Percentiles rank a stretch among this genome's conserved stretches.
Evolutionary conservation across 2,888 invertebrate species (phyloP).

Genomic region (Merodon equestris): DNA sequence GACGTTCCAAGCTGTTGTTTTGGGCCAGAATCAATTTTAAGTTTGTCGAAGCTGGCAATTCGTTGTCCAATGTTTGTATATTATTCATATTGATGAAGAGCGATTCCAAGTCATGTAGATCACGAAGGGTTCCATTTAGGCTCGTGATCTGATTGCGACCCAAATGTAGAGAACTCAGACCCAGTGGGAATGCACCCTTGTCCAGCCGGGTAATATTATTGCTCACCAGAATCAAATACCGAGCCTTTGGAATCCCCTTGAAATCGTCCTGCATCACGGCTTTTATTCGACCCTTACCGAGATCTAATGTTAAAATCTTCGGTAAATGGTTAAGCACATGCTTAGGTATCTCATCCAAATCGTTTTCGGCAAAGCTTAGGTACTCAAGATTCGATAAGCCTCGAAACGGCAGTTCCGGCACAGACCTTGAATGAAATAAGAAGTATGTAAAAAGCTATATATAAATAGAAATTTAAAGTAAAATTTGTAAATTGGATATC

Average conservation of each 20-base stretch:
- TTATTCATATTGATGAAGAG: conserved; percentile 89
- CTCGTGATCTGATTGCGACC: conserved; percentile 86
- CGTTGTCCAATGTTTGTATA: conserved; percentile 86
- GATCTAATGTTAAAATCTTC: conserved; percentile 88
- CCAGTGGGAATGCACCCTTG: conserved; percentile 84
- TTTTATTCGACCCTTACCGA: conserved; percentile 89
- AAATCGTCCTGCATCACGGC: conserved; percentile 87
- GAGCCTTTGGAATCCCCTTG: conserved; percentile 84
- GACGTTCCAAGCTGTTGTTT: conserved; percentile 84
- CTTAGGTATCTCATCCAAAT: conserved; percentile 86
- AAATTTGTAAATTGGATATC: too few species aligned
- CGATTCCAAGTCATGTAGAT: conserved; percentile 86
- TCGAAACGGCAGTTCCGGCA: conserved; percentile 87
- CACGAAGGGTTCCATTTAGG: conserved; percentile 88
- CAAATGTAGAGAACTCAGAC: conserved; percentile 85
- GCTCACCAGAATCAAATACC: conserved; percentile 86
- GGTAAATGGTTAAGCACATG: conserved; percentile 88
- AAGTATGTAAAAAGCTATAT: too few species aligned
- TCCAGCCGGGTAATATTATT: conserved; percentile 88
- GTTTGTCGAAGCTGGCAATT: conserved; percentile 84
- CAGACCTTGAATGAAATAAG: conserved; percentile 81
- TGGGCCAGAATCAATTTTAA: conserved; percentile 86
- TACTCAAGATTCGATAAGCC: conserved; percentile 86
- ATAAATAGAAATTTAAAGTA: too few species aligned
- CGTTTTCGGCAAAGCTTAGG: conserved; percentile 90